These are phyloP conservation scores for Zaprionus taronus DNA, from an alignment of 1,140 invertebrate genomes.

Conservation along the genomic window DNA sequence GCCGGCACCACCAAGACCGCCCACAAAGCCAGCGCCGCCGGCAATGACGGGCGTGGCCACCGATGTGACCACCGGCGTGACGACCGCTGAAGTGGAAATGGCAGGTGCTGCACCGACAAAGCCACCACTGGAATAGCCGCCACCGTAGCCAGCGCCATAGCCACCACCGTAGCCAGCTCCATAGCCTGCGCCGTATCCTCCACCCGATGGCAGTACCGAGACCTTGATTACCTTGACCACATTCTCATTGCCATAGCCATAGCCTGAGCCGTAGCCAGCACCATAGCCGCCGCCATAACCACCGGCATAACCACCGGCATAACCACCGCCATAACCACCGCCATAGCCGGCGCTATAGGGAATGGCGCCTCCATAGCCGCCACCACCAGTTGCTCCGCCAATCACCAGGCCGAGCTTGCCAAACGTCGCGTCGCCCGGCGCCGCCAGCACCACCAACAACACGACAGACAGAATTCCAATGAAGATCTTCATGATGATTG, in stretches of 20 bases:
- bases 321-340: slow-evolving; percentile 39
- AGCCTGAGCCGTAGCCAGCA: slow-evolving; percentile 40
- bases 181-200: slow-evolving; percentile 38
- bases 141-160: slow-evolving; percentile 34
- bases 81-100: slow-evolving; percentile 70
- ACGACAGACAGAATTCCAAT: slow-evolving; percentile 23
- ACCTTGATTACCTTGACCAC: slow-evolving; percentile 77
- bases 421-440: slow-evolving; percentile 62
- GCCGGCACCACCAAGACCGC: slow-evolving; percentile 45
- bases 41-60: slow-evolving; percentile 60
- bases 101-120: slow-evolving; percentile 67
- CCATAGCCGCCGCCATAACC: slow-evolving; percentile 48
- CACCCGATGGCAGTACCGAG: slow-evolving; percentile 53
- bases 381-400: slow-evolving; percentile 41
- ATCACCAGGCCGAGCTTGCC: slow-evolving; percentile 68
- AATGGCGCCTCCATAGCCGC: slow-evolving; percentile 39
- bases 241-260: slow-evolving; percentile 65
- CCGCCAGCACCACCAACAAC: slow-evolving; percentile 18
- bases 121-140: slow-evolving; percentile 46
- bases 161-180: slow-evolving; percentile 33
- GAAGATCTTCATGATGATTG: slow-evolving; percentile 56
- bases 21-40: slow-evolving; percentile 53
- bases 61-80: slow-evolving; percentile 69
- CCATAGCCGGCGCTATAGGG: slow-evolving; percentile 42
- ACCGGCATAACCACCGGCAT: slow-evolving; percentile 35